Percentiles rank a stretch among this genome's conserved stretches.
Evolutionary conservation across 2,113 vertebrate genomes (phyloP).

Genomic region (Centrocercus urophasianus): DNA sequence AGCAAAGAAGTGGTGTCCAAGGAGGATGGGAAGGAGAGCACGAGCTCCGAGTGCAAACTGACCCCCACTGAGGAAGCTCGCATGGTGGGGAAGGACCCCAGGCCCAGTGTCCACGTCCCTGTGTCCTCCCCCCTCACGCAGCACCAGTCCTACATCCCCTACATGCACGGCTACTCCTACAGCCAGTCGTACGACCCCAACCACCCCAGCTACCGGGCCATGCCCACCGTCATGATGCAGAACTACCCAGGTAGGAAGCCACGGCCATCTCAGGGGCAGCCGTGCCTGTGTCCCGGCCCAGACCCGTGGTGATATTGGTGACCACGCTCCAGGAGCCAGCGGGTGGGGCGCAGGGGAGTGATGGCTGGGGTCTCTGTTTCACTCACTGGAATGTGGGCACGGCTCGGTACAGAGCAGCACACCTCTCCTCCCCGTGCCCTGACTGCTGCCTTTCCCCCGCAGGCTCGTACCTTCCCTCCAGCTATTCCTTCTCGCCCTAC

Average conservation of each 20-base stretch:
- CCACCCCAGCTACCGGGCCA: slow-evolving; percentile 95
- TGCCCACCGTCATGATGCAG: slow-evolving; percentile 99
- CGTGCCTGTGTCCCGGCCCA: neutral
- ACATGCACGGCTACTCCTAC: slow-evolving; percentile 98
- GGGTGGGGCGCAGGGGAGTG: neutral
- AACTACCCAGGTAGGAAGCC: slow-evolving; percentile 92
- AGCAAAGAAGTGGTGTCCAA: slow-evolving; percentile 89
- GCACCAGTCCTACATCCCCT: slow-evolving; percentile 97
- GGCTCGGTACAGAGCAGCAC: neutral
- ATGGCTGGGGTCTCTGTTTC: neutral
- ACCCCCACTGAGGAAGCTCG: slow-evolving; percentile 87
- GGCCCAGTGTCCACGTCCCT: slow-evolving; percentile 91
- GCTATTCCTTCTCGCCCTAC: slow-evolving; percentile 95
- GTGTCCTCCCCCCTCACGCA: slow-evolving; percentile 94
- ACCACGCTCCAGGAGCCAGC: neutral
- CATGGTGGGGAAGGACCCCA: slow-evolving; percentile 89
- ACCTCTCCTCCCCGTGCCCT: neutral
- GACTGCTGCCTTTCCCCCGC: neutral
- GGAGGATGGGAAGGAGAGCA: slow-evolving; percentile 90
- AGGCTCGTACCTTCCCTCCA: slow-evolving; percentile 95
- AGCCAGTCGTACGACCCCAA: slow-evolving; percentile 95
- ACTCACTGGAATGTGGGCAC: neutral
- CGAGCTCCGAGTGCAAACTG: slow-evolving; percentile 84
- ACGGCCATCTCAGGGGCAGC: accelerated
- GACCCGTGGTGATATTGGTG: neutral